Evolutionary conservation across 2,888 invertebrate species (phyloP), one percentile per base, ranked within the genome.

Genomic region (Neoaliturus tenellus): DNA sequence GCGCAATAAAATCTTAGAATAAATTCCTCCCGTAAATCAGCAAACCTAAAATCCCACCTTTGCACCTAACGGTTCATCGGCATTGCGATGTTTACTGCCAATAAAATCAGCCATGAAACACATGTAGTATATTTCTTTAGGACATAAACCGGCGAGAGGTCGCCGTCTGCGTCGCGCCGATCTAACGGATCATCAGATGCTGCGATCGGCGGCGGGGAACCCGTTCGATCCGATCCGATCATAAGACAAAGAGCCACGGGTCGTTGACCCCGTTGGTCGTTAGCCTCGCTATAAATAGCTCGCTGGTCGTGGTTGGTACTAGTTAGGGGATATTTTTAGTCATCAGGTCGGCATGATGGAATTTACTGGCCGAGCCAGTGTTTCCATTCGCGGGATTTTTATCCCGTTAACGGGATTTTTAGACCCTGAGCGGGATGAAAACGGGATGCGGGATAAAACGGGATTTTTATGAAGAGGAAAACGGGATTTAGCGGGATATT

Each of bases 271-370:
- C 17, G 17, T 33, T 73, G 71, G 41, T 73, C 71, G 71, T 73
- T 73, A 73, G 23, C 48, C 44, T 31, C 44, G 75, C 75, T 75
- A 75, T 75, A 75, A 75, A 75, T 75, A 75, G 75, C 35, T 33
- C 48, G 31, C 23, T 41, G 48, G 39, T 28, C 39, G 75, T 41
- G 28, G 35, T 28, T 35, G 48, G 28, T 75, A 25, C 75, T 75
- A 48, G 75, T 75, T 75, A 44, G 75, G 75, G 75, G 75, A 48
- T 75, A 75, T 75, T 75, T 75, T 75, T 75, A 75, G 75, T 48
- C 75, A 25, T 48, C 75, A 75, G 41, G 41, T 75, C 39, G 75
- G 28, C 75, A 73, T 20, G 71, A 20, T 23, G 23, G 71, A 73
- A 73, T 73, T 41, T 41, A 35, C 71, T 35, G 71, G 35, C 71